Evolutionary conservation across 2,113 vertebrate species (phyloP).

Genomic region (Cinclus mexicanus): DNA sequence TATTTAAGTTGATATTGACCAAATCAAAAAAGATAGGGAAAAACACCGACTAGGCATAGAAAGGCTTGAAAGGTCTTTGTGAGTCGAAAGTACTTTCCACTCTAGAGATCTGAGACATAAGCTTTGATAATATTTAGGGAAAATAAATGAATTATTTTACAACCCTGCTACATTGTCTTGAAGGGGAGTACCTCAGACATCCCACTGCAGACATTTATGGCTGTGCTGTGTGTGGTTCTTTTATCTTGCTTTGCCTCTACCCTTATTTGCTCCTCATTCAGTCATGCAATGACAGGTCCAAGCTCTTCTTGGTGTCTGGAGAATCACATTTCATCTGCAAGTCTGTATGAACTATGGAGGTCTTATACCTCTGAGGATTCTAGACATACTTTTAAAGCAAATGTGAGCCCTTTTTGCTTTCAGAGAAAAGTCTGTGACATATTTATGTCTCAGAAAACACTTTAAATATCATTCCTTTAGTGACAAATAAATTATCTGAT

Average conservation of each 20-base stretch:
- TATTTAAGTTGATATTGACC: background rate
- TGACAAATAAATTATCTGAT: background rate
- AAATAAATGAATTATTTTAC: background rate
- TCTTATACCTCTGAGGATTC: background rate
- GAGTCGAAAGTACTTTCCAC: background rate
- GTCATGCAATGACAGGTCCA: background rate
- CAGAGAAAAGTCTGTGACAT: background rate
- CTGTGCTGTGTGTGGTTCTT: rapidly evolving
- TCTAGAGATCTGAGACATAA: background rate
- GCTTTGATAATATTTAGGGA: background rate
- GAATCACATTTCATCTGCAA: background rate
- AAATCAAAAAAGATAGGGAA: background rate
- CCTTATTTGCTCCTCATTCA: background rate
- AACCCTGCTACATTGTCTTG: background rate
- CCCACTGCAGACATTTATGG: rapidly evolving
- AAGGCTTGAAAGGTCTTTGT: background rate
- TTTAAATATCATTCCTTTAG: background rate
- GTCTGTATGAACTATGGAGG: background rate
- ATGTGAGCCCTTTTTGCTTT: background rate
- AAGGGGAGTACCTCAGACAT: background rate
- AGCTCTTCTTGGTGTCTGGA: background rate
- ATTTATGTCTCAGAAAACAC: background rate
- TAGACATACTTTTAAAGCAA: background rate
- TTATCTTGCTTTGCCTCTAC: background rate
- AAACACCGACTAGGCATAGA: background rate